phyloP scores from a whole-genome alignment of 2,113 vertebrate species.

The Taxidea taxus region DNA sequence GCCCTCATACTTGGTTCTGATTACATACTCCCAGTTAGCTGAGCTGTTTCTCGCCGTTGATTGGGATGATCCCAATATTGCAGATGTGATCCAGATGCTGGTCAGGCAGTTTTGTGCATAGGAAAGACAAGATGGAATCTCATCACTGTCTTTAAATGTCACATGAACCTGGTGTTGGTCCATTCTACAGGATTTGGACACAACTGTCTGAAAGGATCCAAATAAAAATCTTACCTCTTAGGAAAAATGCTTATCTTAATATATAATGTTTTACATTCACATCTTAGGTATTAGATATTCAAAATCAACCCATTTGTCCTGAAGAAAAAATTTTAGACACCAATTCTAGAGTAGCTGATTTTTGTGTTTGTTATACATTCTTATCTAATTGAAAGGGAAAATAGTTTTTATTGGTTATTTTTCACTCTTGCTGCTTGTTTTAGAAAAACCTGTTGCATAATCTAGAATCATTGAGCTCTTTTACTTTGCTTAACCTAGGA shows the following conservation, averaged over 20 bases:
- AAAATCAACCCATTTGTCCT: background rate
- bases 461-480: background rate
- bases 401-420: background rate
- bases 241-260: background rate
- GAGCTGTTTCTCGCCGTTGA: accelerated
- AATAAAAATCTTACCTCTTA: background rate
- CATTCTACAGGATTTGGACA: background rate
- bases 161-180: background rate
- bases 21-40: background rate
- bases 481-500: background rate
- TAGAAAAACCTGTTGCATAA: background rate
- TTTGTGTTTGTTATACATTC: background rate
- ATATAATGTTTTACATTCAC: background rate
- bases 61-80: background rate
- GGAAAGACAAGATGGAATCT: background rate
- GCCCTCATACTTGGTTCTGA: background rate
- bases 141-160: background rate
- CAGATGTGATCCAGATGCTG: background rate
- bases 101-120: background rate
- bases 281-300: background rate
- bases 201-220: background rate
- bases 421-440: background rate
- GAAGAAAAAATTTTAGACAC: background rate
- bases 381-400: background rate
- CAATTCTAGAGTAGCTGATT: background rate